These are phyloP conservation scores for Ptychobarbus kaznakovi DNA, from an alignment of 2,797 vertebrate genomes.

Conservation along the genomic window DNA sequence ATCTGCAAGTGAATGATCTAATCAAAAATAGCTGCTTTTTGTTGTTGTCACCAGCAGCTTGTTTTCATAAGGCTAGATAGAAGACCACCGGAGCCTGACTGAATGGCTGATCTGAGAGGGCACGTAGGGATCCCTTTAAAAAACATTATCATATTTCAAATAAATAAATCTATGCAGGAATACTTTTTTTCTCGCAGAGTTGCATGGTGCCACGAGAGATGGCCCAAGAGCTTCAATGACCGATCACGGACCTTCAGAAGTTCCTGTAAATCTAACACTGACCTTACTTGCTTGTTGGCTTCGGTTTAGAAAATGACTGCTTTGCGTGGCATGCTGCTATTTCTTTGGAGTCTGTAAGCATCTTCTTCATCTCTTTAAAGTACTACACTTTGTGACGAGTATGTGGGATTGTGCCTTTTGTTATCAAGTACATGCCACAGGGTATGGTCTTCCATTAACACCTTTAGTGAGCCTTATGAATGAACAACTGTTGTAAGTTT, in stretches of 20 bases:
- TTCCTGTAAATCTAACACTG: conserved; percentile 48
- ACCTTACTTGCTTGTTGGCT: conserved; percentile 45
- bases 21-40: conserved; percentile 45
- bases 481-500: conserved; percentile 51
- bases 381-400: conserved; percentile 53
- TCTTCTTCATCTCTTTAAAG: conserved; percentile 53
- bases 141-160: conserved; percentile 55
- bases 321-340: conserved; percentile 65
- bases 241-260: conserved; percentile 42
- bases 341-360: conserved; percentile 55
- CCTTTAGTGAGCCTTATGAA: conserved; percentile 63
- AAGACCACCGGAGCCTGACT: conserved; percentile 48
- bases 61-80: conserved; percentile 41
- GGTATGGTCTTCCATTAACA: conserved; percentile 67
- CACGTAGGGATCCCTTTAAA: conserved; percentile 63
- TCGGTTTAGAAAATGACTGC: conserved; percentile 49
- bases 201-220: conserved; percentile 51
- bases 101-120: conserved; percentile 49
- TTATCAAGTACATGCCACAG: conserved; percentile 63
- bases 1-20: conserved; percentile 48
- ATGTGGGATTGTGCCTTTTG: conserved; percentile 64
- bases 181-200: conserved; percentile 35
- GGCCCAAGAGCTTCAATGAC: conserved; percentile 31
- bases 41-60: conserved; percentile 52
- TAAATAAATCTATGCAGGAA: conserved; percentile 59